Base-by-base conservation (phyloP, 1,140 invertebrate species). In the Psix sp. region DNA sequence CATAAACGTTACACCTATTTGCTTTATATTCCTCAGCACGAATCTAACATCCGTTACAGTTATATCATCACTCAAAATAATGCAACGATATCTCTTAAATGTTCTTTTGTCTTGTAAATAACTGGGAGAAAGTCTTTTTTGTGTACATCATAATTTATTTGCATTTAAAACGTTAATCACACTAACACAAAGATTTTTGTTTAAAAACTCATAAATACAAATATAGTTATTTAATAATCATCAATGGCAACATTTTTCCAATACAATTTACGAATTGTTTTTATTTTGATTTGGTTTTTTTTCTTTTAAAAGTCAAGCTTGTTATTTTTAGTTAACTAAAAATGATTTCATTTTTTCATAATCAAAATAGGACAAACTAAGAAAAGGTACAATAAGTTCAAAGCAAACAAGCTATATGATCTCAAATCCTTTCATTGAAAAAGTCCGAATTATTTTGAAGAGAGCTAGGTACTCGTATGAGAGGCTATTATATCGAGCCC, bases 401-500 rank as follows among this genome's bases (percentile, higher is more conserved):
- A 56, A 31, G 36, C 57, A 48, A 57, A 59, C 46, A 59, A 59
- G 16, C 36, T 16, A 29, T 48, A 7, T 11, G 7, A 11, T 6
- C 31, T 46, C 33, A n/a, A 60, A 38, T 59, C 31, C 38, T 54
- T 0, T 15, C 17, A 18, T 13, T 56, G n/a, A 29, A n/a, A 74
- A 68, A 67, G 57, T 74, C 57, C 57, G 68, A 40, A 68, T 51
- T 68, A 59, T 68, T 68, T 68, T 62, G 18, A 63, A 63, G 65
- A 52, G 72, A 57, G 29, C 51, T 35, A 63, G 38, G 51, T 74
- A 74, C 57, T 74, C 56, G 48, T 38, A 59, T 49, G 39, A 62
- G 39, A 36, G 43, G 48, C 68, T 74, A 70, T 74, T 74, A 74
- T 70, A 70, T 59, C 39, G 65, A 68, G 45, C 36, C 17, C 38